Evolutionary conservation across 2,113 vertebrate species (phyloP).

Genomic region (Puffinus mauretanicus): DNA sequence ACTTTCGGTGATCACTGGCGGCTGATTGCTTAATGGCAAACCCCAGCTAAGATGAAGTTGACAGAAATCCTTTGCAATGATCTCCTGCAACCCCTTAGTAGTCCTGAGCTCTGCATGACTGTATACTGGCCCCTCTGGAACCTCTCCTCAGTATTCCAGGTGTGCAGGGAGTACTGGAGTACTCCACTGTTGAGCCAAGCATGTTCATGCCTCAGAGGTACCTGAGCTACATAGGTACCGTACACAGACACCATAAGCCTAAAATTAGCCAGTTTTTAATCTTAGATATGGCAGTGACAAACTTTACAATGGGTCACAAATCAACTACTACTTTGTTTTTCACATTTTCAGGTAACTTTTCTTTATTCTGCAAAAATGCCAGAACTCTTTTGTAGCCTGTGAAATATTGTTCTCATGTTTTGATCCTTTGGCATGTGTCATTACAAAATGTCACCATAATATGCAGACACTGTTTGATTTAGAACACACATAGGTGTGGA

Average conservation of each 20-base stretch:
- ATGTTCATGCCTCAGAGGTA: background rate
- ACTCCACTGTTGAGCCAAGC: background rate
- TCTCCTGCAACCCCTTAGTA: background rate
- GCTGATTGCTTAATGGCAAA: background rate
- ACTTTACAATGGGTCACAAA: background rate
- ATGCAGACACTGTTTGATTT: background rate
- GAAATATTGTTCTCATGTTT: background rate
- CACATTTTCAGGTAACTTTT: background rate
- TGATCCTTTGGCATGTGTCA: background rate
- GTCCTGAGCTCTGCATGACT: background rate
- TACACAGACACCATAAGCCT: background rate
- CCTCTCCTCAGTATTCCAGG: background rate
- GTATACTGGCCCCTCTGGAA: background rate
- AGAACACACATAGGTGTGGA: background rate
- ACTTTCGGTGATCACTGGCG: accelerated
- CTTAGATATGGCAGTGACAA: background rate
- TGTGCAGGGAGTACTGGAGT: background rate
- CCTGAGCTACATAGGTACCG: background rate
- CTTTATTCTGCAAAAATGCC: background rate
- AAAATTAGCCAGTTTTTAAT: background rate
- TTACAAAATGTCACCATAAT: background rate
- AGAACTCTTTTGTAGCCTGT: background rate
- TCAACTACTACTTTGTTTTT: background rate
- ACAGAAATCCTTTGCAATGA: background rate
- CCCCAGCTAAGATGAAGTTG: background rate